A percentile compares a stretch with the other conserved stretches of the same genome.
These are phyloP conservation scores for Lethenteron camtschaticum DNA, from an alignment of 2,113 vertebrate genomes.

Conservation along the genomic window DNA sequence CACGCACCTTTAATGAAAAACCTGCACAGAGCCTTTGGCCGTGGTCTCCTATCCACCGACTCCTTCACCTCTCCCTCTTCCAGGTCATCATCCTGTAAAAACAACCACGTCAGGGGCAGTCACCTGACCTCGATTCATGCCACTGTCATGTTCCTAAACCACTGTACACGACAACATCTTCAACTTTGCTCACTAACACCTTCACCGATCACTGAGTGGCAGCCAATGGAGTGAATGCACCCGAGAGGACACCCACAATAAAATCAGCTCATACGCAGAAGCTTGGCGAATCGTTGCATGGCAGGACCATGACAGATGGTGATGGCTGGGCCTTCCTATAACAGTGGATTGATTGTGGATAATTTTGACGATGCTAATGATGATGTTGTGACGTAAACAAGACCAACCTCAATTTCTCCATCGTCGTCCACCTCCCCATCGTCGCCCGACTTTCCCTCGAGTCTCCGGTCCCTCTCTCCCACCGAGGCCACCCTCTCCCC, in stretches of 20 bases:
- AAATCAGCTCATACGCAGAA: background rate
- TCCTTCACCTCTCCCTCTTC: constrained; percentile 97
- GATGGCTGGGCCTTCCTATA: background rate
- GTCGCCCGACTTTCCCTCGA: constrained; percentile 74
- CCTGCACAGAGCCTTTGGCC: constrained; percentile 74
- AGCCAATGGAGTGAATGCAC: background rate
- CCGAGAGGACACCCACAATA: background rate
- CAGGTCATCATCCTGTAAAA: constrained; percentile 73
- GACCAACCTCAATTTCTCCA: constrained; percentile 54
- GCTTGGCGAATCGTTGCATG: background rate
- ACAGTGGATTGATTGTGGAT: too few species aligned
- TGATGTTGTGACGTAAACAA: constrained; percentile 8
- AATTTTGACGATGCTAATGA: background rate
- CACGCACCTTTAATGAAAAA: constrained; percentile 91
- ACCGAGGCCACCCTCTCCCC: constrained; percentile 21
- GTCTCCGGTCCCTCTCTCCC: constrained; percentile 32
- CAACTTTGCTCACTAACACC: background rate
- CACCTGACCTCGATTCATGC: too few species aligned
- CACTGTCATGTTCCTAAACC: too few species aligned
- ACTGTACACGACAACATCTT: background rate
- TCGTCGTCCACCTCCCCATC: constrained; percentile 91
- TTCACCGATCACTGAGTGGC: background rate
- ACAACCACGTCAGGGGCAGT: too few species aligned
- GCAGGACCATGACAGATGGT: background rate
- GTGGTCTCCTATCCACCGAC: constrained; percentile 72